Conservation (phyloP, 2,797 vertebrate species). For the Pipistrellus pipistrellus region DNA sequence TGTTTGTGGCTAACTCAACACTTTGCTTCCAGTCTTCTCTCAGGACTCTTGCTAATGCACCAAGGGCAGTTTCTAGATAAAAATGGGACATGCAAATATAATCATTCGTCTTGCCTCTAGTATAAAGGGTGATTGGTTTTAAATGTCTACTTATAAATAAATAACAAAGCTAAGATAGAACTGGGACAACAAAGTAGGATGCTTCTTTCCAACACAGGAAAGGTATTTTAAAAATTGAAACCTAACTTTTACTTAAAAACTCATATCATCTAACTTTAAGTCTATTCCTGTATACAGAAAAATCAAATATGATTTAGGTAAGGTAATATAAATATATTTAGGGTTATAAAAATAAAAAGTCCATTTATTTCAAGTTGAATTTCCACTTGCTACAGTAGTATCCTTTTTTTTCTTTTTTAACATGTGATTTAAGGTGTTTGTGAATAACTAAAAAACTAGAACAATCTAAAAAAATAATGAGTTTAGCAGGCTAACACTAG, state of each 20-base stretch:
- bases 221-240: slow-evolving; percentile 59
- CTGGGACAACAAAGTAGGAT: slow-evolving; percentile 73
- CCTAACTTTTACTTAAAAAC: slow-evolving; percentile 61
- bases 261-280: background rate
- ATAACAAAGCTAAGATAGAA: slow-evolving; percentile 72
- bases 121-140: slow-evolving; percentile 68
- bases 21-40: slow-evolving; percentile 98
- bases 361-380: slow-evolving; percentile 40
- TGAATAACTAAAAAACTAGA: background rate
- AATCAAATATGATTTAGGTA: slow-evolving; percentile 55
- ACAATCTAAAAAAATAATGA: slow-evolving; percentile 52
- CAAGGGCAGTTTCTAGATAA: slow-evolving; percentile 92
- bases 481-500: background rate
- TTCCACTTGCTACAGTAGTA: background rate
- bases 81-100: slow-evolving; percentile 47
- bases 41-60: slow-evolving; percentile 94
- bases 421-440: slow-evolving; percentile 49
- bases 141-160: slow-evolving; percentile 78
- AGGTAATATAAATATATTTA: slow-evolving; percentile 14
- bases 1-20: slow-evolving; percentile 96
- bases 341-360: slow-evolving; percentile 24
- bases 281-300: slow-evolving; percentile 1
- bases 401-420: slow-evolving; percentile 6
- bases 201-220: slow-evolving; percentile 73
- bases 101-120: slow-evolving; percentile 46